Evolutionary conservation across 2,113 vertebrate species (phyloP), one percentile per base, ranked within the genome.

Genomic region (Upupa epops): DNA sequence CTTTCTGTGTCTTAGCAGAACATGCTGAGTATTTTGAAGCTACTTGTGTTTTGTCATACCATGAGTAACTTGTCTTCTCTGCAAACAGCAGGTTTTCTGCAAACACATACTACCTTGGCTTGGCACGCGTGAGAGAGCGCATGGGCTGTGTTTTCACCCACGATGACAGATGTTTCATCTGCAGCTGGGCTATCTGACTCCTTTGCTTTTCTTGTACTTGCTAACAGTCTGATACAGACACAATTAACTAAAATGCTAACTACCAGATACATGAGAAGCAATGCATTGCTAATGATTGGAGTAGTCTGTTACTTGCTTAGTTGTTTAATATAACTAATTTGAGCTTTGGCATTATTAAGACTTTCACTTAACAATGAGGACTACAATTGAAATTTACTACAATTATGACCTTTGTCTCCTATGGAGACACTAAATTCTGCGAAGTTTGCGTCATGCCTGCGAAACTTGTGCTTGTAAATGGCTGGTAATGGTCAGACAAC

Each of bases 331-430:
- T 91, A 94, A 95, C 87, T 86, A 94, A 74, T 69, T 68, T 84
- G 52, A 93, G 70, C 83, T 91, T 92, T 93, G 66, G 55, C 9
- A 3, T 74, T 94, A 89, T 91, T 93, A 96, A 86, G 36, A 89
- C 76, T 94, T 95, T 76, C 61, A 93, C 73, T 95, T 93, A 92
- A 95, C 94, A 94, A 95, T 91, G 84, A 86, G 63, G 56, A 86
- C 83, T 94, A 92, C 95, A 95, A 94, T 86, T 92, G 83, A 96
- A 96, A 77, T n/a, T n/a, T n/a, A n/a, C n/a, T n/a, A n/a, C n/a
- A n/a, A n/a, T 59, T 4, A 49, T 92, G 93, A 90, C 88, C 94
- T 91, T 88, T 92, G 40, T 72, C 78, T 87, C 61, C 75, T 64
- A 36, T 48, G 77, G 70, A 89, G 79, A 54, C 86, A 63, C 36